A percentile compares a stretch with the other conserved stretches of the same genome.
Evolutionary conservation across 1,140 invertebrate genomes (phyloP).

Genomic region (Eubasilissa regina): DNA sequence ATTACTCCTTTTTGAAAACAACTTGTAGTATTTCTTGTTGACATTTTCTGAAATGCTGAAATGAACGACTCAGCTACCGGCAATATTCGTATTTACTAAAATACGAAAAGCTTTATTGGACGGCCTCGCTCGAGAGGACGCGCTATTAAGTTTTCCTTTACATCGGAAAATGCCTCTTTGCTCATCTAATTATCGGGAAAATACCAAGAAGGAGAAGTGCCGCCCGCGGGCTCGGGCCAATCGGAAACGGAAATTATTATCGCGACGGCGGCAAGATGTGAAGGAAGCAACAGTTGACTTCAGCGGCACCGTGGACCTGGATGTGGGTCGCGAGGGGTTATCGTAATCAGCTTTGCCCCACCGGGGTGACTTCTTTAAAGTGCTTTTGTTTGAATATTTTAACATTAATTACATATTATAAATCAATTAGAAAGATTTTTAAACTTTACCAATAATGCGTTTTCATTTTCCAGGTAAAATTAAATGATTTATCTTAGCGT

Average conservation of each 20-base stretch:
- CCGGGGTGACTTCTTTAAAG: not conserved
- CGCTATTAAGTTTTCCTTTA: not conserved
- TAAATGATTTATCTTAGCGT: too few species aligned
- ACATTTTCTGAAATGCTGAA: too few species aligned
- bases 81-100: too few species aligned
- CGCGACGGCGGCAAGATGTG: not conserved
- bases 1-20: too few species aligned
- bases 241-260: conserved; percentile 21
- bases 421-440: not conserved
- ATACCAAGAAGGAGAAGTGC: not conserved
- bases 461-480: not conserved
- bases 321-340: not conserved
- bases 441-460: not conserved
- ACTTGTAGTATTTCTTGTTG: too few species aligned
- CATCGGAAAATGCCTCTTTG: not conserved
- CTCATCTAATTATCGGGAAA: conserved; percentile 4
- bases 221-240: not conserved
- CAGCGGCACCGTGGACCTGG: not conserved
- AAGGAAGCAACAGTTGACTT: not conserved
- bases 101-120: too few species aligned
- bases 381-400: too few species aligned
- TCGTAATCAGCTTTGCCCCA: not conserved
- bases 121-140: not conserved
- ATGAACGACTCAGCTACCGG: too few species aligned
- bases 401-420: too few species aligned